phyloP scores from a whole-genome alignment of 1,140 invertebrate species.

The Drosophila aff. region DNA sequence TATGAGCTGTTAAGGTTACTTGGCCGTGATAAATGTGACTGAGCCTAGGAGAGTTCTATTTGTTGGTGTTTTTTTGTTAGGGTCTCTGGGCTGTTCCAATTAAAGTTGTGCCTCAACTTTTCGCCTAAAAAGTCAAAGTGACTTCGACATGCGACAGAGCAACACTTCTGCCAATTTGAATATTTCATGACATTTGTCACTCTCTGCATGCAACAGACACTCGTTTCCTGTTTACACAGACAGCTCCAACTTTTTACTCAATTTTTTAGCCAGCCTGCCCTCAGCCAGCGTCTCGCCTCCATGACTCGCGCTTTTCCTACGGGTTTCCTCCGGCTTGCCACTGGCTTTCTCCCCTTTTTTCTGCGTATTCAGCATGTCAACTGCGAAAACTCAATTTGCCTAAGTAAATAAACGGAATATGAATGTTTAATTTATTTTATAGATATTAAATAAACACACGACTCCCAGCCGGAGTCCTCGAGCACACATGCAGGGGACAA shows the following conservation, averaged over 20 bases:
- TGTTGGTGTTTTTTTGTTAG: not conserved
- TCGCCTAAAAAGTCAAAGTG: slow-evolving; percentile 32
- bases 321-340: slow-evolving; percentile 10
- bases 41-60: not conserved
- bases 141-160: slow-evolving; percentile 27
- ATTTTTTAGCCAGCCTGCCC: slow-evolving; percentile 12
- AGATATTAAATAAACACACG: slow-evolving; percentile 81
- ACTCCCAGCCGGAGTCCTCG: slow-evolving; percentile 27
- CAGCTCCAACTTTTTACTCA: slow-evolving; percentile 24
- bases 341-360: slow-evolving; percentile 39
- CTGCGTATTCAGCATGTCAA: slow-evolving; percentile 73
- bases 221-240: slow-evolving; percentile 74
- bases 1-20: slow-evolving; percentile 76
- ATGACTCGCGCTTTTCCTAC: slow-evolving; percentile 56
- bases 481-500: slow-evolving; percentile 27
- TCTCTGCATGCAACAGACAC: slow-evolving; percentile 74
- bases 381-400: slow-evolving; percentile 81
- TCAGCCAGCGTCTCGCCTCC: not conserved
- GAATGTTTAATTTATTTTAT: slow-evolving; percentile 83
- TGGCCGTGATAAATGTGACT: slow-evolving; percentile 33
- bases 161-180: slow-evolving; percentile 71
- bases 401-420: slow-evolving; percentile 83
- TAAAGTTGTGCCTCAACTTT: slow-evolving; percentile 33
- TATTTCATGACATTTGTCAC: slow-evolving; percentile 81
- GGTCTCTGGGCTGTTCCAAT: not conserved